These are phyloP conservation scores for Empis stercorea DNA, from an alignment of 2,888 invertebrate species.

Conservation along the genomic window DNA sequence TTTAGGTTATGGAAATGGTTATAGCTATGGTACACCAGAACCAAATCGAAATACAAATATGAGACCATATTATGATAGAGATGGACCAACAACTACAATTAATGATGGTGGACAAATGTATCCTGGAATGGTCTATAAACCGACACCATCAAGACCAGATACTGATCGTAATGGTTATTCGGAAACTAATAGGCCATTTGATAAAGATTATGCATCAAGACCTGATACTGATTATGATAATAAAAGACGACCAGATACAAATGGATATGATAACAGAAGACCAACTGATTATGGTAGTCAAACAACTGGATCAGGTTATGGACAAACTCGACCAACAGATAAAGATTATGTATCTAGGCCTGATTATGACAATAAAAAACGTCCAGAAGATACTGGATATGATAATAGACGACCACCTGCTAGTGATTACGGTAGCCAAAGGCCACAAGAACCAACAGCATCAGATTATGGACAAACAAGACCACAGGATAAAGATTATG, in stretches of 20 bases:
- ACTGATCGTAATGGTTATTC: constrained; percentile 1
- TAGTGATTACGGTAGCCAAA: constrained; percentile 12
- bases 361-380: too few relatives aligned
- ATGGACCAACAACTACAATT: constrained; percentile 8
- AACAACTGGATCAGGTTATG: constrained; percentile 15
- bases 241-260: constrained; percentile 1
- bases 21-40: constrained; percentile 31
- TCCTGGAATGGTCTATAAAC: constrained; percentile 1
- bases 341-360: constrained; percentile 28
- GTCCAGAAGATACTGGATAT: constrained; percentile 21
- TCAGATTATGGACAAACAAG: constrained; percentile 13
- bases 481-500: constrained; percentile 2
- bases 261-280: constrained; percentile 4
- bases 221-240: background rate
- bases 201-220: background rate
- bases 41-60: constrained; percentile 15
- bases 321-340: constrained; percentile 13
- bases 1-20: constrained; percentile 32
- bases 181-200: background rate
- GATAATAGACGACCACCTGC: constrained; percentile 10
- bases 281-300: background rate
- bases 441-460: constrained; percentile 11
- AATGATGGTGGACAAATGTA: background rate
- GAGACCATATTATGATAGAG: constrained; percentile 12
- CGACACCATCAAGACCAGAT: constrained; percentile 6